Evolutionary conservation across 2,888 invertebrate species (phyloP).

Genomic region (Mycalesis mineus): DNA sequence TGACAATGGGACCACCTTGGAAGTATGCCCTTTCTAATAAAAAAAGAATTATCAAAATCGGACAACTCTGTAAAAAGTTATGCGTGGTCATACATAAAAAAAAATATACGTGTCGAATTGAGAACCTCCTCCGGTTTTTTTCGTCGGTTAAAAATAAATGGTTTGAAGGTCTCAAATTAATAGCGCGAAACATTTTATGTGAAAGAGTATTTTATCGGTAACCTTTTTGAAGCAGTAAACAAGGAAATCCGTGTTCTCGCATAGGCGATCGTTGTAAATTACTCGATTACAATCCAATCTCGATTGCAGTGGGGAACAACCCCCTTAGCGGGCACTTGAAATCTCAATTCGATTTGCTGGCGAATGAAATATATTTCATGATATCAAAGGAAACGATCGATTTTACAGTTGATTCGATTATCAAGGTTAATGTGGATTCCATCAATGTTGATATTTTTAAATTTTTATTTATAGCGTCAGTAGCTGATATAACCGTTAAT

Average conservation of each 20-base stretch:
- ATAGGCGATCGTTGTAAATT: slow-evolving; percentile 17
- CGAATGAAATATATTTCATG: slow-evolving; percentile 11
- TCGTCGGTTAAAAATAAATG: too few relatives aligned
- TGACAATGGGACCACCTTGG: too few relatives aligned
- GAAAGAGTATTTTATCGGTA: background rate
- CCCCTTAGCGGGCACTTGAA: slow-evolving; percentile 19
- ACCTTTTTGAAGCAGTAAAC: background rate
- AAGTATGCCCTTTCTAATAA: too few relatives aligned
- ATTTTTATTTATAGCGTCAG: too few relatives aligned
- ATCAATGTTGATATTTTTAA: background rate
- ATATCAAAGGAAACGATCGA: slow-evolving; percentile 13
- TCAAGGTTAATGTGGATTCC: slow-evolving; percentile 1
- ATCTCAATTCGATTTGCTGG: slow-evolving; percentile 19
- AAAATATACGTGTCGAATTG: too few relatives aligned
- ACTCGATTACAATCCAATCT: slow-evolving; percentile 26
- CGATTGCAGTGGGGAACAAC: slow-evolving; percentile 21
- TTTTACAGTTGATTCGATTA: slow-evolving; percentile 12
- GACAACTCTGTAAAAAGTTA: too few relatives aligned
- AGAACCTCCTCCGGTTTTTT: too few relatives aligned
- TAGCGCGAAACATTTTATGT: background rate
- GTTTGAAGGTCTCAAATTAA: background rate
- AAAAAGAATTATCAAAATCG: too few relatives aligned
- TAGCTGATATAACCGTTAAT: too few relatives aligned
- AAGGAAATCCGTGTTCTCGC: background rate
- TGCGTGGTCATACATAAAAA: too few relatives aligned